Percentiles rank a stretch among this genome's conserved stretches.
Conservation (phyloP, 2,113 vertebrate species). For the Artemisiospiza belli region DNA sequence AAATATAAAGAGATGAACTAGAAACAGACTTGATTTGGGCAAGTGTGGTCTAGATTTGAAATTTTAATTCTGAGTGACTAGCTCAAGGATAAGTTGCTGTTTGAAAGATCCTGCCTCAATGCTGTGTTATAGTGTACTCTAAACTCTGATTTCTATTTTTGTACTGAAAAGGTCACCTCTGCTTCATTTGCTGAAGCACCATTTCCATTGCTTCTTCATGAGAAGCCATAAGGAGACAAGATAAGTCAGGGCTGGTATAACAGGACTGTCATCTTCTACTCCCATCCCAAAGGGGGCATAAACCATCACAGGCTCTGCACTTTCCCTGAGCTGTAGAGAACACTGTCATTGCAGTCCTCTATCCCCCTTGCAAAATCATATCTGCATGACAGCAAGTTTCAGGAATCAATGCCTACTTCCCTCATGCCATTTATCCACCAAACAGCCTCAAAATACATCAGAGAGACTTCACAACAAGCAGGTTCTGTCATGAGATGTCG, state of each 20-base stretch:
- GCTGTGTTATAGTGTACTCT: neutral
- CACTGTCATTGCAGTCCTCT: neutral
- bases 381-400: neutral
- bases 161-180: neutral
- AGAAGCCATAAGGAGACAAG: neutral
- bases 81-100: neutral
- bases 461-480: neutral
- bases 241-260: neutral
- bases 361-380: neutral
- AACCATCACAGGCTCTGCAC: neutral
- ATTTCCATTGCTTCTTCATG: neutral
- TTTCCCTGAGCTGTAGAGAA: neutral
- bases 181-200: neutral
- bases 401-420: neutral
- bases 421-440: neutral
- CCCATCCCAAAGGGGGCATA: neutral
- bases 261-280: neutral
- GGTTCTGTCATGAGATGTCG: neutral
- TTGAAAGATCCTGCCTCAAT: neutral
- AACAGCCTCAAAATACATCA: neutral
- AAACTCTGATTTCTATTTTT: neutral
- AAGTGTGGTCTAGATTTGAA: accelerated
- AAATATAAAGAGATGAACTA: neutral
- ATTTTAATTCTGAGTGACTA: neutral
- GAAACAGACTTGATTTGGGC: neutral